Evolutionary conservation across 1,140 invertebrate genomes (phyloP).

Genomic region (Lepidostoma basale): DNA sequence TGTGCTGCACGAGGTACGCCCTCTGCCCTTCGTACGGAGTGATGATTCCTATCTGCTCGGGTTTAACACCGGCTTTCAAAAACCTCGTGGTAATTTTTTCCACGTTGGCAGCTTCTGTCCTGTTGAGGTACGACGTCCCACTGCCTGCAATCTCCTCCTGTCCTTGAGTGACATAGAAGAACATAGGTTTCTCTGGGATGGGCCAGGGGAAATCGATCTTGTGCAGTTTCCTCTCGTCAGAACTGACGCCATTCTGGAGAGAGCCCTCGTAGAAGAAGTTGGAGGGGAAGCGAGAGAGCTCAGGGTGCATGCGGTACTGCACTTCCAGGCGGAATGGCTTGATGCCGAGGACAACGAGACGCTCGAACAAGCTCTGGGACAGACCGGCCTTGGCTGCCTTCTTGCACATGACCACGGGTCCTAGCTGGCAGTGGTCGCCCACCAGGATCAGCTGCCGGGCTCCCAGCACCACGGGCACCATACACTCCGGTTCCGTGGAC

Average conservation of each 20-base stretch:
- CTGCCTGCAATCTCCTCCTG: constrained; percentile 99
- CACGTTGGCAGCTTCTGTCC: constrained; percentile 97
- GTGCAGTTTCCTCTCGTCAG: constrained; percentile 87
- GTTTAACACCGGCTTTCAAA: constrained; percentile 91
- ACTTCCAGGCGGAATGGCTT: constrained; percentile 95
- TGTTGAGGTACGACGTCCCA: constrained; percentile 97
- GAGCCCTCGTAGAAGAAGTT: constrained; percentile 99
- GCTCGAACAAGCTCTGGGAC: constrained; percentile 96
- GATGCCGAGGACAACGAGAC: constrained; percentile 95
- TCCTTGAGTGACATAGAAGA: constrained; percentile 97
- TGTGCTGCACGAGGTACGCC: constrained; percentile 97
- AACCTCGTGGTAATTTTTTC: constrained; percentile 97
- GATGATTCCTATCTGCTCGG: constrained; percentile 99
- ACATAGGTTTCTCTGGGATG: constrained; percentile 94
- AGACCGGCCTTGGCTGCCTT: constrained; percentile 96
- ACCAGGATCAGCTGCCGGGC: constrained; percentile 95
- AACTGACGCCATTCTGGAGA: constrained; percentile 97
- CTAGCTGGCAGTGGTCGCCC: constrained; percentile 98
- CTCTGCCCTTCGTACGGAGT: constrained; percentile 99
- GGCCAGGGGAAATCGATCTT: constrained; percentile 99
- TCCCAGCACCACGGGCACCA: constrained; percentile 98
- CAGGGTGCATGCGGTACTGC: constrained; percentile 99
- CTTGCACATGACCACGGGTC: constrained; percentile 99
- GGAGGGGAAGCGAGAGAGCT: constrained; percentile 95
- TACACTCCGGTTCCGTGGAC: constrained; percentile 97